A percentile compares a stretch with the other conserved stretches of the same genome.
Conservation (phyloP, 2,113 vertebrate genomes). For the Sapayoa aenigma region DNA sequence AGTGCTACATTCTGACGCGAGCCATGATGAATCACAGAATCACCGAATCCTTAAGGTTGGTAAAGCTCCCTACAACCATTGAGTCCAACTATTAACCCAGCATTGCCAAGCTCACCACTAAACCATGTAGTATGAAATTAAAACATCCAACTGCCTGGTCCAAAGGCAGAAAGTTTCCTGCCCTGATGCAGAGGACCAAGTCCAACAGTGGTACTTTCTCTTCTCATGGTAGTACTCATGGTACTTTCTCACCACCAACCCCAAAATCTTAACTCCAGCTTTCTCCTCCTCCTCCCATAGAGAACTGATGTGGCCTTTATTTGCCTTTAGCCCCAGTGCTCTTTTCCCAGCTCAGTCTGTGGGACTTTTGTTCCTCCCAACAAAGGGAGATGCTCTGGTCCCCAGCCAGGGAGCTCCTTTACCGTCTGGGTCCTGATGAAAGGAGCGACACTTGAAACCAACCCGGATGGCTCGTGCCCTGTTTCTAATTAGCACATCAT, state of each 20-base stretch:
- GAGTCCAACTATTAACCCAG: neutral
- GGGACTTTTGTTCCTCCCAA: neutral
- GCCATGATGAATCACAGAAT: neutral
- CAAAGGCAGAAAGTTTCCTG: neutral
- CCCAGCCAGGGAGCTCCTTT: slow-evolving; percentile 2
- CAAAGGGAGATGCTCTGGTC: neutral
- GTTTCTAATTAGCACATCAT: slow-evolving; percentile 56
- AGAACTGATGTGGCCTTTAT: neutral
- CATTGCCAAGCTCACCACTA: neutral
- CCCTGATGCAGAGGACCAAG: neutral
- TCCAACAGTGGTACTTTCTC: accelerated
- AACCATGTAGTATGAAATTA: accelerated
- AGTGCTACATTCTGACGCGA: accelerated
- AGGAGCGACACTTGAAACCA: neutral
- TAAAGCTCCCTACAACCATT: neutral
- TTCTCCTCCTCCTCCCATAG: neutral
- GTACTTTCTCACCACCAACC: neutral
- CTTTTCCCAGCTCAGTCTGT: neutral
- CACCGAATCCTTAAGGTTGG: neutral
- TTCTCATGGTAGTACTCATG: accelerated
- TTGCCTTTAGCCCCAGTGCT: neutral
- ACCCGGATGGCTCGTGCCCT: neutral
- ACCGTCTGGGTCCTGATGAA: neutral
- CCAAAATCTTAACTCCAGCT: neutral
- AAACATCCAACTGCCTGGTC: neutral